A percentile compares a stretch with the other conserved stretches of the same genome.
These are phyloP conservation scores for Poeciliopsis paucimaculata DNA, from an alignment of 2,797 vertebrate genomes.

Conservation along the genomic window DNA sequence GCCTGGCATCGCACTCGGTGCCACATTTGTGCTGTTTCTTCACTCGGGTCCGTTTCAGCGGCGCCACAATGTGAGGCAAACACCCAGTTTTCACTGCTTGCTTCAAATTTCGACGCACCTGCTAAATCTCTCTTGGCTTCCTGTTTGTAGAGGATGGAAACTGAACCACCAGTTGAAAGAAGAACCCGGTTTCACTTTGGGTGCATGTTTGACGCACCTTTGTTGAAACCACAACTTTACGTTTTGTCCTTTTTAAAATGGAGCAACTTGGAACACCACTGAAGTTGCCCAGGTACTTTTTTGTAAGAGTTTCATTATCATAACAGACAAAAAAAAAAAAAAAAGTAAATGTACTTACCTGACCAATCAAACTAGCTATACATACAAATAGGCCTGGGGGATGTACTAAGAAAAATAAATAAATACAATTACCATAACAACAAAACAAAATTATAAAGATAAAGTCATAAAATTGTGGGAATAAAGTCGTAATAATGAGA, in stretches of 20 bases:
- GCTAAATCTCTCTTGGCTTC: neutral
- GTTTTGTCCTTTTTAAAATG: neutral
- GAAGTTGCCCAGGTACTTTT: neutral
- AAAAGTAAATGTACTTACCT: neutral
- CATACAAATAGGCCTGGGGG: neutral
- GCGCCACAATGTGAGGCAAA: neutral
- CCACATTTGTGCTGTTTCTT: neutral
- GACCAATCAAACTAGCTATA: neutral
- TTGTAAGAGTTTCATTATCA: neutral
- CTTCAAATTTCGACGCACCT: neutral
- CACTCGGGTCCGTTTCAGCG: no score
- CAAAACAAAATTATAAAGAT: no score
- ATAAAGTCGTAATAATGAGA: no score
- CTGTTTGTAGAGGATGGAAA: neutral
- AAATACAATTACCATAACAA: no score
- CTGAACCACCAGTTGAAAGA: neutral
- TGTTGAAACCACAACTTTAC: neutral
- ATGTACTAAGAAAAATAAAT: no score
- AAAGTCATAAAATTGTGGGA: no score
- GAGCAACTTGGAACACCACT: neutral
- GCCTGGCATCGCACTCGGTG: neutral
- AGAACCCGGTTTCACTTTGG: neutral
- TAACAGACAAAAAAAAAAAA: neutral
- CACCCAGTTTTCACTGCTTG: neutral
- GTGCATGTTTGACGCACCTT: neutral